phyloP scores from a whole-genome alignment of 1,140 invertebrate genomes.

The Neelides sp. region DNA sequence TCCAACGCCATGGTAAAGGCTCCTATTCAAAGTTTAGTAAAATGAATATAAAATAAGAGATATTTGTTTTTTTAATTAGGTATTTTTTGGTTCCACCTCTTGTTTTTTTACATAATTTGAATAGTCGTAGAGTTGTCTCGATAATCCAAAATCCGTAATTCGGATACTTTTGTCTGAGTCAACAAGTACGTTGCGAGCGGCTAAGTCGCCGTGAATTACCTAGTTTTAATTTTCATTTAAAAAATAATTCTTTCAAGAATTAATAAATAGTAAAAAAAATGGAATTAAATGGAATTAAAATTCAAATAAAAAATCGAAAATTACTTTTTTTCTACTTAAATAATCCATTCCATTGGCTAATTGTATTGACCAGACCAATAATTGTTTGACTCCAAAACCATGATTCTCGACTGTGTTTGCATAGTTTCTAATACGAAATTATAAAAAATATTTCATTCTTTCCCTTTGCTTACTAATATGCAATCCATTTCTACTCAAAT shows the following conservation, averaged over 20 bases:
- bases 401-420: no score
- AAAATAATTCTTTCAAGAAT: constrained; percentile 4
- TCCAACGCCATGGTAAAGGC: neutral
- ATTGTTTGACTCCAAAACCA: neutral
- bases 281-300: neutral
- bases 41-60: neutral
- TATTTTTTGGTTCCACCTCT: neutral
- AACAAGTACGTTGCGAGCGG: constrained; percentile 3
- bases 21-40: neutral
- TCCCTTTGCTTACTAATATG: no score
- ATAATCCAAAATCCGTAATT: constrained; percentile 7
- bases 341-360: neutral
- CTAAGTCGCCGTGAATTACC: constrained; percentile 4
- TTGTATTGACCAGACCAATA: neutral
- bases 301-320: neutral
- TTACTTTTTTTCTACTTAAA: neutral
- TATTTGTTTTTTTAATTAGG: neutral
- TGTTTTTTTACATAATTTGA: neutral
- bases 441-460: no score
- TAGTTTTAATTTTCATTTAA: neutral
- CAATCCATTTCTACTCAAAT: no score
- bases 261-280: neutral
- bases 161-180: neutral
- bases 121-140: neutral
- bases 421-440: no score